phyloP scores from a whole-genome alignment of 2,888 invertebrate species.

The Ennomos fuscantarius region DNA sequence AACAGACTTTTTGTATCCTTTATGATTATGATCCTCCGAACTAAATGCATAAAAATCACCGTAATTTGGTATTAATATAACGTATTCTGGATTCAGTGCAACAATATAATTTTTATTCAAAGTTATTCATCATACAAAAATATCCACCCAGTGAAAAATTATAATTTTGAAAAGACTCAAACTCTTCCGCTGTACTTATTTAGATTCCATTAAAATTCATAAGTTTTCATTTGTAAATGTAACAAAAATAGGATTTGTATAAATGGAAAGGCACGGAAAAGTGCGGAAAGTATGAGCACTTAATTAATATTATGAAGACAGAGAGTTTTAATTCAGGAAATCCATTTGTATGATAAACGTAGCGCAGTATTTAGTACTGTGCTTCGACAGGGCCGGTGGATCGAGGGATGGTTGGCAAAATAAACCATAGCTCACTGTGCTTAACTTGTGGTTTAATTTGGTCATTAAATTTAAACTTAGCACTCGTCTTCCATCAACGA shows the following conservation, averaged over 20 bases:
- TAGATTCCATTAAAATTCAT: slow-evolving; percentile 27
- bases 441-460: too few species aligned
- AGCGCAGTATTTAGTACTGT: slow-evolving; percentile 47
- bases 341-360: slow-evolving; percentile 67
- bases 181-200: slow-evolving; percentile 6
- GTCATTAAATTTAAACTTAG: too few species aligned
- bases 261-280: slow-evolving; percentile 16
- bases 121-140: too few species aligned
- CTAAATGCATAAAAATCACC: too few species aligned
- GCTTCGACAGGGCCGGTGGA: slow-evolving; percentile 20
- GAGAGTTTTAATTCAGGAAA: slow-evolving; percentile 56
- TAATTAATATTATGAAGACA: slow-evolving; percentile 47
- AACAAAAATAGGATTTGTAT: slow-evolving; percentile 15
- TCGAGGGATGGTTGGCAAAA: slow-evolving; percentile 13
- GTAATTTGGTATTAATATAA: too few species aligned
- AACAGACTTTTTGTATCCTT: too few species aligned
- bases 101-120: too few species aligned
- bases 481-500: too few species aligned
- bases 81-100: too few species aligned
- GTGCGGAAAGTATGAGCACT: slow-evolving; percentile 35
- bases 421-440: too few species aligned
- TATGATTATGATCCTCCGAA: too few species aligned
- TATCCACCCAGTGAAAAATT: background rate
- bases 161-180: slow-evolving; percentile 10
- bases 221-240: slow-evolving; percentile 19